A percentile compares a stretch with the other conserved stretches of the same genome.
These are phyloP conservation scores for Ramphastos sulfuratus DNA, from an alignment of 2,113 vertebrate species.

Conservation along the genomic window DNA sequence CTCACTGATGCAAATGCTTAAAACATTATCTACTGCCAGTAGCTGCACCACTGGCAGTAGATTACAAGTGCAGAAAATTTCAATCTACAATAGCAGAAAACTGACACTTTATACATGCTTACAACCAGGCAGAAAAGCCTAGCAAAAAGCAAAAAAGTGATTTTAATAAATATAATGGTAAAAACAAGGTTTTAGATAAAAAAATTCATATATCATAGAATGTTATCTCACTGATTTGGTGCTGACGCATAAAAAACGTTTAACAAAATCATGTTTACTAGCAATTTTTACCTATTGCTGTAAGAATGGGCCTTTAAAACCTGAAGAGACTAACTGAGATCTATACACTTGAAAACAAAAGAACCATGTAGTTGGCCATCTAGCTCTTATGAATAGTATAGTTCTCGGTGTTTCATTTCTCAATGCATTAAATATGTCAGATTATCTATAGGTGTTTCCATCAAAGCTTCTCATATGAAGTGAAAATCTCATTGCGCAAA, in stretches of 20 bases:
- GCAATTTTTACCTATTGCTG: neutral
- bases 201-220: neutral
- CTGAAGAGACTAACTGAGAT: neutral
- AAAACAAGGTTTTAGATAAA: conserved; percentile 11
- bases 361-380: neutral
- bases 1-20: conserved; percentile 63
- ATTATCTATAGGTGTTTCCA: neutral
- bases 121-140: conserved; percentile 21
- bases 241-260: neutral
- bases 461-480: neutral
- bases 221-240: neutral
- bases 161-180: conserved; percentile 12
- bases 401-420: neutral
- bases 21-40: conserved; percentile 61
- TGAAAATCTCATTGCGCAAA: neutral
- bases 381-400: neutral
- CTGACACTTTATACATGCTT: conserved; percentile 34
- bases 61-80: conserved; percentile 62
- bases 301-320: neutral
- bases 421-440: neutral
- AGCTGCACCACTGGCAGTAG: conserved; percentile 65
- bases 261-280: neutral
- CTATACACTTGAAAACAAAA: neutral
- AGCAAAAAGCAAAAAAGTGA: conserved; percentile 30
- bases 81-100: conserved; percentile 68